phyloP scores from a whole-genome alignment of 1,140 invertebrate species.

The Euwallacea fornicatus region DNA sequence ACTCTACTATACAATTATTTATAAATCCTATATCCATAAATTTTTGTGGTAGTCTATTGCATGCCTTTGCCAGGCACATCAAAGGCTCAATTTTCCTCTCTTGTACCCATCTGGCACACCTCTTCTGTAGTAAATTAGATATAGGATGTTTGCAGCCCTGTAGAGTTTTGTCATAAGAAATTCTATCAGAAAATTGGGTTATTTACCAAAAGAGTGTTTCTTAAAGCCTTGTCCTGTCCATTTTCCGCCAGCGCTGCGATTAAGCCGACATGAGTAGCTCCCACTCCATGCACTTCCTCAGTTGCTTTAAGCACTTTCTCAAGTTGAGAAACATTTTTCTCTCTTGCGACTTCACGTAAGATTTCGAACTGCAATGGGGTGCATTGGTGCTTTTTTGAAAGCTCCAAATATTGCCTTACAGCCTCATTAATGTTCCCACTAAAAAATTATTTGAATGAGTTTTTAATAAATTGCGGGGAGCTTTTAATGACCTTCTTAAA shows the following conservation, averaged over 20 bases:
- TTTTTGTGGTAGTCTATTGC: conserved; percentile 46
- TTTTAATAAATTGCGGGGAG: not conserved
- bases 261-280: conserved; percentile 54
- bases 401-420: conserved; percentile 54
- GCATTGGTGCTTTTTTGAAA: conserved; percentile 54
- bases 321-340: conserved; percentile 51
- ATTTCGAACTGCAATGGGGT: conserved; percentile 61
- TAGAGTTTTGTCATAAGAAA: conserved; percentile 32
- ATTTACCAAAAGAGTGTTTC: conserved; percentile 53
- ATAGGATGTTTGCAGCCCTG: conserved; percentile 21
- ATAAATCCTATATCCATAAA: conserved; percentile 51
- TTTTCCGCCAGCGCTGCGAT: conserved; percentile 58
- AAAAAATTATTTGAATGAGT: conserved; percentile 28
- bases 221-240: conserved; percentile 55
- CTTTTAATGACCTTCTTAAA: conserved; percentile 55
- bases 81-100: conserved; percentile 56
- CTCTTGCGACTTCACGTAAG: conserved; percentile 53
- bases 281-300: conserved; percentile 53
- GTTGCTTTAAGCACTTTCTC: conserved; percentile 53
- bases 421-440: conserved; percentile 56
- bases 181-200: not conserved
- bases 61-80: conserved; percentile 53
- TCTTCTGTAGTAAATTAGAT: conserved; percentile 49
- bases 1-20: conserved; percentile 56
- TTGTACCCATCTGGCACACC: conserved; percentile 57